Percentiles rank a stretch among this genome's conserved stretches.
Evolutionary conservation across 2,113 vertebrate genomes (phyloP).

Genomic region (Bothrops jararaca): DNA sequence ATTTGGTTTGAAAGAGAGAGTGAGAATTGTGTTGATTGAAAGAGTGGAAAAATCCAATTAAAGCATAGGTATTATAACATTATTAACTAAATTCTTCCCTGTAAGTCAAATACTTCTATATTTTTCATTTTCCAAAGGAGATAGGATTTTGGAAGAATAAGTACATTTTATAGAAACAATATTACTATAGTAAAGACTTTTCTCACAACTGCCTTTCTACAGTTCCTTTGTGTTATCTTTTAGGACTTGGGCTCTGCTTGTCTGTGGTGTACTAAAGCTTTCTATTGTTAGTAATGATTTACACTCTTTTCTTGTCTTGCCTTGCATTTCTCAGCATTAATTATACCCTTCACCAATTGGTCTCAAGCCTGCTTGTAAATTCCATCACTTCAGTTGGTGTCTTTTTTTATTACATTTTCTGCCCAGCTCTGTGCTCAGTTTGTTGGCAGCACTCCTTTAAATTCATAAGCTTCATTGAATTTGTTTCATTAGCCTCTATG

Average conservation of each 20-base stretch:
- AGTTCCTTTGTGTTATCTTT: neutral
- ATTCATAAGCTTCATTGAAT: neutral
- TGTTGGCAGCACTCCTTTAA: neutral
- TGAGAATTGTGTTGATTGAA: neutral
- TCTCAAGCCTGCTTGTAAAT: neutral
- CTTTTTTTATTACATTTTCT: neutral
- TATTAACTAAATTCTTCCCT: neutral
- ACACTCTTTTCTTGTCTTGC: neutral
- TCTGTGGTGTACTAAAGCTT: neutral
- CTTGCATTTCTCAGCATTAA: neutral
- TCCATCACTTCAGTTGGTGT: neutral
- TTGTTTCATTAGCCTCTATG: neutral
- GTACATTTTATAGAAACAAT: neutral
- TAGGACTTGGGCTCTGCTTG: neutral
- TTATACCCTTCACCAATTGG: neutral
- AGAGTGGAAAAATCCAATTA: neutral
- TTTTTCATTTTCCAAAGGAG: neutral
- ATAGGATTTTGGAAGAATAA: neutral
- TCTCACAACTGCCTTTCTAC: neutral
- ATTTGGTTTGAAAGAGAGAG: neutral
- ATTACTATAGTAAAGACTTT: neutral
- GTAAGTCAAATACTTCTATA: neutral
- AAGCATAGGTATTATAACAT: neutral
- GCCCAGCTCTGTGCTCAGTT: neutral
- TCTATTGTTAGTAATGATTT: neutral